Percentiles rank a stretch among this genome's conserved stretches.
Evolutionary conservation across 1,140 invertebrate genomes (phyloP).

Genomic region (Macrobrachium nipponense): DNA sequence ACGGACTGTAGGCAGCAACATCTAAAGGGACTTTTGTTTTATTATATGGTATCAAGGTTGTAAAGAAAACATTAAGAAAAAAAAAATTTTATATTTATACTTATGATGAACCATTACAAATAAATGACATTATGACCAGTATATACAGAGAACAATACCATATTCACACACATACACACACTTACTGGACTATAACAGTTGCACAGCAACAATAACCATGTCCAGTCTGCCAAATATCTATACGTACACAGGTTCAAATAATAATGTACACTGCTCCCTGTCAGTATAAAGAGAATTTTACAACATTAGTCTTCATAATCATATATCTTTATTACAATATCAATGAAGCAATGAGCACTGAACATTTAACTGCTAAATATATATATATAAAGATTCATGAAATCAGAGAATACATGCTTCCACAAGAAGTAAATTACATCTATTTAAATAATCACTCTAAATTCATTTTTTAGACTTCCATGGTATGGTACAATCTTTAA

Average conservation of each 20-base stretch:
- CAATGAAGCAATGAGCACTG: too few species aligned
- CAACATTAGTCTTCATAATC: too few species aligned
- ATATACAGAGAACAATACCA: constrained; percentile 44
- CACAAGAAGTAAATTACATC: too few species aligned
- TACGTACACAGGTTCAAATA: too few species aligned
- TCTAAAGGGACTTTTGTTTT: too few species aligned
- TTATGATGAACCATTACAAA: constrained; percentile 54
- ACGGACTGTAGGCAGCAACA: too few species aligned
- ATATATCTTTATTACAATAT: too few species aligned
- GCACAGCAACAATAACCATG: constrained; percentile 19
- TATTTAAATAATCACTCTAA: too few species aligned
- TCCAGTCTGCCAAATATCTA: neutral
- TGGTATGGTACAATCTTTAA: too few species aligned
- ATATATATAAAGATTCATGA: constrained; percentile 6
- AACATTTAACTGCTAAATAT: neutral
- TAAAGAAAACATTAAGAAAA: neutral
- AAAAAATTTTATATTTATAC: constrained; percentile 4
- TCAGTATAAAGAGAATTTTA: neutral
- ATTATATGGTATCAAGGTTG: neutral
- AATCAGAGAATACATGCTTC: neutral
- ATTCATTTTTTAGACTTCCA: too few species aligned
- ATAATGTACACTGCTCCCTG: constrained; percentile 20
- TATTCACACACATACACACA: neutral
- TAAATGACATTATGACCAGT: constrained; percentile 51
- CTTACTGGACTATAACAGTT: constrained; percentile 6